A percentile compares a stretch with the other conserved stretches of the same genome.
Evolutionary conservation across 2,113 vertebrate genomes (phyloP).

Genomic region (Vombatus ursinus): DNA sequence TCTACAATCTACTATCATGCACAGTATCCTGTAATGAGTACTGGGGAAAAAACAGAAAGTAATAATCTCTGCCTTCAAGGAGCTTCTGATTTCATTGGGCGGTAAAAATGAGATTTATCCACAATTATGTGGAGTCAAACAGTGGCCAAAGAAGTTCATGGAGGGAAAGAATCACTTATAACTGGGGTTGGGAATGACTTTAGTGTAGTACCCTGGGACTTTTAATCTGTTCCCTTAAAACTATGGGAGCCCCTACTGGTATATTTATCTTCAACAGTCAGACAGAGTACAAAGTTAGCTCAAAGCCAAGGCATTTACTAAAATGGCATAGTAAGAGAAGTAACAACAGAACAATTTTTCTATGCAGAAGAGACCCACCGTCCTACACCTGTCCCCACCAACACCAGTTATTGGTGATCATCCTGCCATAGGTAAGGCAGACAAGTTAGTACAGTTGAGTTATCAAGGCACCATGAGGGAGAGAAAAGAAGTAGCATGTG

Average conservation of each 20-base stretch:
- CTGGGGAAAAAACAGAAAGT: not conserved
- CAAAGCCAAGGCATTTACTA: not conserved
- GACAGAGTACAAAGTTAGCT: not conserved
- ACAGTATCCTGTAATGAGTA: not conserved
- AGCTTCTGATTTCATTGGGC: not conserved
- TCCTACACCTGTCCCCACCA: not conserved
- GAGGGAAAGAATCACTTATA: not conserved
- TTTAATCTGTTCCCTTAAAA: not conserved
- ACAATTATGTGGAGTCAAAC: not conserved
- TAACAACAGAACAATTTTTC: not conserved
- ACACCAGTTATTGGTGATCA: not conserved
- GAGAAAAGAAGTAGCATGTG: not conserved
- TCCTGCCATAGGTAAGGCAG: not conserved
- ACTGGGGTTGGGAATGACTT: not conserved
- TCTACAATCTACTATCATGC: not conserved
- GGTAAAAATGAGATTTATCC: not conserved
- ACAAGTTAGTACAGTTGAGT: not conserved
- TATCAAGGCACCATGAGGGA: not conserved
- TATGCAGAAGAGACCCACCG: not conserved
- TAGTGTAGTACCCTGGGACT: not conserved
- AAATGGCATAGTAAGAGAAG: not conserved
- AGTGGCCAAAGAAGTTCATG: not conserved
- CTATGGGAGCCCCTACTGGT: not conserved
- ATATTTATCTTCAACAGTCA: not conserved
- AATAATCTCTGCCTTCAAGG: not conserved